Evolutionary conservation across 2,888 invertebrate genomes (phyloP), one percentile per base, ranked within the genome.

Genomic region (Himalopsyche kuldschensis): DNA sequence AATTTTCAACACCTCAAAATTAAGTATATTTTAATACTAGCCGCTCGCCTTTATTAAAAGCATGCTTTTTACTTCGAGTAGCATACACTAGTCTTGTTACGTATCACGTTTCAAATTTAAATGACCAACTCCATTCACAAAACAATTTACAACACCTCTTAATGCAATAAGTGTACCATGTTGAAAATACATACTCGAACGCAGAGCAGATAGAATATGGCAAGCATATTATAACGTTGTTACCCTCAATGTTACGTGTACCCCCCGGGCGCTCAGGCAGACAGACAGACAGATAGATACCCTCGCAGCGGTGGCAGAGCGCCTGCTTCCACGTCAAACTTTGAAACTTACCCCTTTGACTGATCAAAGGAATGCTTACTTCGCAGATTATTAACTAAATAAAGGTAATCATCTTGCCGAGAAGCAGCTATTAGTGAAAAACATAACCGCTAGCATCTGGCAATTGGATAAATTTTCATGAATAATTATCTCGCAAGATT

Each of bases 341-440:
- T 55, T 77, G 31, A 55, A 55, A 55, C 55, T 55, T 55, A 55
- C 55, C 55, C 55, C 55, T 55, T 55, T 48, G 78, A 48, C 20
- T 47, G 47, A 48, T 78, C 78, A 78, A 48, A 78, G 78, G 78
- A 20, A 31, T 32, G 75, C 31, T 27, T 31, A 30, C 75, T 81
- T 41, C 76, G 48, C 31, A 41, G 82, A 63, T 78, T 82, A 82
- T 82, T 69, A 69, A 82, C 78, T 55, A 78, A 78, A 78, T 82
- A 77, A 78, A 82, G 75, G 80, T 69, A 80, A 80, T 80, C 80
- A 35, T 69, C 75, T 75, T 30, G 75, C 30, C 17, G 48, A 48
- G 55, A 27, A 55, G 30, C 41, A 41, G 69, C 46, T 75, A 55
- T 55, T 55, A 35, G 30, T 17, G 35, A 48, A 41, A 47, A 46